These are phyloP conservation scores for Druon quercuslanigerum DNA, from an alignment of 1,140 invertebrate genomes.

Conservation along the genomic window DNA sequence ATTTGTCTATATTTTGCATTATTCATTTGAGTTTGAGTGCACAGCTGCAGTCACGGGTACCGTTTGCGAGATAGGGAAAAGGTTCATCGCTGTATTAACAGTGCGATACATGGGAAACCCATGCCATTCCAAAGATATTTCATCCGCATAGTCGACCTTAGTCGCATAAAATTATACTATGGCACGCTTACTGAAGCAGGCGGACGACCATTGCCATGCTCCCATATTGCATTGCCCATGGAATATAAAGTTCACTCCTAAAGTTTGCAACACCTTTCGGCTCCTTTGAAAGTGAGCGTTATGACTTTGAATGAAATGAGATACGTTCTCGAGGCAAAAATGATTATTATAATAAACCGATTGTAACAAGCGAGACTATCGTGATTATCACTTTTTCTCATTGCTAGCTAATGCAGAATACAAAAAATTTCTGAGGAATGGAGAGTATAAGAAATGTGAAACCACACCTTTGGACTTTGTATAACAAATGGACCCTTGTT, in stretches of 20 bases:
- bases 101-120: conserved; percentile 4
- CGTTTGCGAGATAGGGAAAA: conserved; percentile 12
- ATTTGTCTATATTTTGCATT: conserved; percentile 56
- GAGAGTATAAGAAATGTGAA: too few species aligned
- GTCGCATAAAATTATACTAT: neutral
- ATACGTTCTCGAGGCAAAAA: neutral
- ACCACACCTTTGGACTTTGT: too few species aligned
- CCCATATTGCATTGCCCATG: neutral
- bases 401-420: too few species aligned
- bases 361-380: too few species aligned
- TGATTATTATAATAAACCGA: too few species aligned
- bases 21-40: conserved; percentile 45
- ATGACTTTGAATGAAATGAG: neutral
- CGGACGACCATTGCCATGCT: neutral
- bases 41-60: neutral
- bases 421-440: too few species aligned
- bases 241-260: conserved; percentile 1
- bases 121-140: conserved; percentile 5
- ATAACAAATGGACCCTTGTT: too few species aligned
- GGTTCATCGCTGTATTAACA: neutral
- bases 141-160: conserved; percentile 15
- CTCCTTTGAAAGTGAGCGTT: neutral
- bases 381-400: too few species aligned
- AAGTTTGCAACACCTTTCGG: neutral
- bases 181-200: neutral